These are phyloP conservation scores for Hirundichthys speculiger DNA, from an alignment of 2,113 vertebrate genomes.

Conservation along the genomic window DNA sequence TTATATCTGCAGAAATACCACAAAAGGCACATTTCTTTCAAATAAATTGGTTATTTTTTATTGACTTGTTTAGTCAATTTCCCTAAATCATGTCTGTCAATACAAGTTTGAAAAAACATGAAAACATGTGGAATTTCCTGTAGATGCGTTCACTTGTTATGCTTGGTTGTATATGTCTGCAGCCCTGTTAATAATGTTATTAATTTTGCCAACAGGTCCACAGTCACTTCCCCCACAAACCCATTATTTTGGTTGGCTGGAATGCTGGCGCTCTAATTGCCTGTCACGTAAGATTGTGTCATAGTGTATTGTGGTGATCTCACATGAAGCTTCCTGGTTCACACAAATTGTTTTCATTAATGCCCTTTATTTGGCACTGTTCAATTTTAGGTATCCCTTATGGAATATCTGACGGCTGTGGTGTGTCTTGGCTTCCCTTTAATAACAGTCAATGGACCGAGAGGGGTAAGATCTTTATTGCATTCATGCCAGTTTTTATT, in stretches of 20 bases:
- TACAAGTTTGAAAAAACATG: too few relatives aligned
- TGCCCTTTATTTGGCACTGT: not conserved
- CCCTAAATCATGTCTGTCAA: too few relatives aligned
- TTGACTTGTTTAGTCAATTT: too few relatives aligned
- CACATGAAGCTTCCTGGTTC: not conserved
- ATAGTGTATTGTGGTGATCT: not conserved
- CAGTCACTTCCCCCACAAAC: conserved; percentile 95
- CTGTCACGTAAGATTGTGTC: conserved; percentile 88
- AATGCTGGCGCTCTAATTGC: conserved; percentile 94
- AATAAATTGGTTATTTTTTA: too few relatives aligned
- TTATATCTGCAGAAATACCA: too few relatives aligned
- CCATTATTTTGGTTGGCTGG: conserved; percentile 95
- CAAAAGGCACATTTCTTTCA: too few relatives aligned
- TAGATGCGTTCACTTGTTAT: too few relatives aligned
- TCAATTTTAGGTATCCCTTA: conserved; percentile 87
- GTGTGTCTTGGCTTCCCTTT: conserved; percentile 96
- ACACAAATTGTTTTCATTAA: not conserved
- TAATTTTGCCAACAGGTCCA: conserved; percentile 83
- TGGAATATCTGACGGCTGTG: conserved; percentile 94
- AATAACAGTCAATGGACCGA: conserved; percentile 89
- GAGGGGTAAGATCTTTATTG: conserved; percentile 87
- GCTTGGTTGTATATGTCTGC: not conserved
- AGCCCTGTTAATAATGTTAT: conserved; percentile 22
- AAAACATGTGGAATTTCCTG: too few relatives aligned
- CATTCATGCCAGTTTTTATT: not conserved